Percentiles rank a stretch among this genome's conserved stretches.
Conservation (phyloP, 2,888 invertebrate genomes). For the Rambutsinella grinnellia region DNA sequence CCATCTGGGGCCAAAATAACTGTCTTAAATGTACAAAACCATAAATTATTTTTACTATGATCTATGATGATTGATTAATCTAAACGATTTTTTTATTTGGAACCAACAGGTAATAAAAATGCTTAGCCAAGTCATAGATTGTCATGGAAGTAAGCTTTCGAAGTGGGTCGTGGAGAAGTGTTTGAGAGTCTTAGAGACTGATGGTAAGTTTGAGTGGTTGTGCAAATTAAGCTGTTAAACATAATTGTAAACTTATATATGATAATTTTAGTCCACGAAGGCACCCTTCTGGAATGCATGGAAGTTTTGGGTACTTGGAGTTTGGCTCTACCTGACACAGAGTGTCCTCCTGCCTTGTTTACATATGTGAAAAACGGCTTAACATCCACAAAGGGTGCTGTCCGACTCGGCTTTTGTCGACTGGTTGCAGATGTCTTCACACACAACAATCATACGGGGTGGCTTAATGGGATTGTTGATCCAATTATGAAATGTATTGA, state of each 20-base stretch:
- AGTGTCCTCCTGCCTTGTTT: slow-evolving; percentile 70
- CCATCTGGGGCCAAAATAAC: slow-evolving; percentile 28
- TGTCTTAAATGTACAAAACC: slow-evolving; percentile 35
- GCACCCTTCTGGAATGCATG: slow-evolving; percentile 84
- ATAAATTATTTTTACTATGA: no score
- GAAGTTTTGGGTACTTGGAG: slow-evolving; percentile 88
- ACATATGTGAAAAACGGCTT: slow-evolving; percentile 59
- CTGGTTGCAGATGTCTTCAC: slow-evolving; percentile 41
- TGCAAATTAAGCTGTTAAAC: slow-evolving; percentile 18
- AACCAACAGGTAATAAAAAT: slow-evolving; percentile 71
- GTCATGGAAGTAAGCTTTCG: slow-evolving; percentile 72
- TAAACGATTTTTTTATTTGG: no score
- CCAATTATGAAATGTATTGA: slow-evolving; percentile 43
- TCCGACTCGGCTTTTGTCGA: slow-evolving; percentile 44
- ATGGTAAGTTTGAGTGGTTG: no score
- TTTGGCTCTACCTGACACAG: slow-evolving; percentile 75
- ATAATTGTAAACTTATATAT: slow-evolving; percentile 4
- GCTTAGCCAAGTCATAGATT: slow-evolving; percentile 72
- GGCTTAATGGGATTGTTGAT: slow-evolving; percentile 17
- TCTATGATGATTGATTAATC: no score
- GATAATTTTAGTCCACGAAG: slow-evolving; percentile 82
- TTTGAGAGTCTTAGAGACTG: slow-evolving; percentile 83
- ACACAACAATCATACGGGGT: background rate
- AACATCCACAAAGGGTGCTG: slow-evolving; percentile 48
- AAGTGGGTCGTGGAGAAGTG: slow-evolving; percentile 77